Base-by-base conservation (phyloP, 2,888 invertebrate species). In the Augiades crinisus region DNA sequence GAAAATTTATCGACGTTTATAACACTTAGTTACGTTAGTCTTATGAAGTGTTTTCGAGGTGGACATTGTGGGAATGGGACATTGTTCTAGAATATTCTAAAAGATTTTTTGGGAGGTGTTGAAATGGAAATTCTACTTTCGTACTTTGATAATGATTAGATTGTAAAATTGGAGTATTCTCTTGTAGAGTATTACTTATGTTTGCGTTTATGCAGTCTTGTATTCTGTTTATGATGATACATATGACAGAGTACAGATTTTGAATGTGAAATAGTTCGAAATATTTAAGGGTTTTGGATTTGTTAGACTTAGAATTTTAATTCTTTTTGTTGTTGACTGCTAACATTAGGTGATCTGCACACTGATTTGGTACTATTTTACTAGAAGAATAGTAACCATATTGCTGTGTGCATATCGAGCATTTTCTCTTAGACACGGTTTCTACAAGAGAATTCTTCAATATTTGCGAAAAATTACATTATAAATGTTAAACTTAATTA, bases 401-500 rank as follows among this genome's bases (percentile, higher is more conserved):
- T n/a, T n/a, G n/a, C n/a, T n/a, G n/a, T 22, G 6, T 19, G 19
- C 3, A 4, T 19, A 19, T 19, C 5, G 8, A 38, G 13, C 22
- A 22, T 13, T 38, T 38, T 38, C 6, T 10, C 1, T 19, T 8
- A 14, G n/a, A 19, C n/a, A 22, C 4, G 21, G 13, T 13, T 13
- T 2, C 2, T 22, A 7, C 8, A 7, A 43, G 8, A 8, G 17
- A 19, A 43, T 43, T 30, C 43, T 43, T 43, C 43, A 31, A 12
- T 43, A 12, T 43, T 43, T 27, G 27, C 12, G 31, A 27, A 41
- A 43, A 43, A 31, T 10, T 43, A 40, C 24, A 43, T 33, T 13
- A 33, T 49, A 12, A 43, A 43, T 43, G 41, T 50, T 49, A 34
- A n/a, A n/a, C n/a, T n/a, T 10, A 24, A 24, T 34, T 41, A 31